Evolutionary conservation across 2,888 invertebrate genomes (phyloP), one percentile per base, ranked within the genome.

Genomic region (Phoenoteleia sp.): DNA sequence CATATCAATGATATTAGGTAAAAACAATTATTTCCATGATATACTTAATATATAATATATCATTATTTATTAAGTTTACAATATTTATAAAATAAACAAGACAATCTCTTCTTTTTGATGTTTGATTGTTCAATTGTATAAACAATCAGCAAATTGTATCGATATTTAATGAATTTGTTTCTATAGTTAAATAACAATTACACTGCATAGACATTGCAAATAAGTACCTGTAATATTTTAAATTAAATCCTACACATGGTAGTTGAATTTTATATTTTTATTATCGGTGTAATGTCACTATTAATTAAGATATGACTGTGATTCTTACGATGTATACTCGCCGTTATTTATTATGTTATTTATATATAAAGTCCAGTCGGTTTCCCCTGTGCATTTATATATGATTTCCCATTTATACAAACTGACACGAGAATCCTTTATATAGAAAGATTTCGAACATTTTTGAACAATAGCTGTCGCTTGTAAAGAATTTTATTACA

Each of bases 251-350:
- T 19, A 21, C 21, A 47, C 17, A 15, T 42, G 15, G 9, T 47
- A 21, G 19, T 47, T 47, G 19, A 47, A 47, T 39, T 39, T 33
- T 6, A 39, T 39, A 39, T 39, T 25, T 45, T 64, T 25, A 27
- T 27, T n/a, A 64, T 64, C 25, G 15, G 21, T 15, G 45, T 29
- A 33, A n/a, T 23, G 49, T 49, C 29, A 62, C n/a, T 67, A 45
- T 60, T 21, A 67, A 52, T 52, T 25, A 49, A 49, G 36, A 25
- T 39, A 54, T 29, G 42, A 69, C 69, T 69, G 69, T 69, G 69
- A 69, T 69, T 69, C 21, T 56, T 54, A 69, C 42, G 45, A 56
- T 56, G 27, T 69, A 69, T 56, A 56, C 69, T 67, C 54, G 29
- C 3, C 23, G 23, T 6, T 56, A 56, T 25, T 56, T 56, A 69